Base-by-base conservation (phyloP, 2,888 invertebrate genomes). In the Sphecodes monilicornis region DNA sequence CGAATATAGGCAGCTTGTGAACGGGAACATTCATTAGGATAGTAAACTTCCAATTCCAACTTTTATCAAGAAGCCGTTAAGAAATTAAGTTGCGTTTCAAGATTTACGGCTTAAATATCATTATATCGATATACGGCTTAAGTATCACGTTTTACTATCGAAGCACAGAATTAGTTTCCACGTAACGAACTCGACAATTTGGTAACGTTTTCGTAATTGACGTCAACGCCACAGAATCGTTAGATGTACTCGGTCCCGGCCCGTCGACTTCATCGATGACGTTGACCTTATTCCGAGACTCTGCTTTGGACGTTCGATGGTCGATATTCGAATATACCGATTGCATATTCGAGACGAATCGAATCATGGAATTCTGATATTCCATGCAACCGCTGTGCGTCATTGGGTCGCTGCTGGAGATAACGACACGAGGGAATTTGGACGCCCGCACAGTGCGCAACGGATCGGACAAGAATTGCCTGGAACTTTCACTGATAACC, bases 211-310 rank as follows among this genome's bases (percentile, higher is more conserved):
- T 50, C 41, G 26, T n/a, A 36, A 78, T 50, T 16, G 36, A 68
- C 46, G 43, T 66, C 64, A 60, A 54, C 68, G 73, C 46, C 22
- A 46, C 43, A 29, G 50, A 69, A 57, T 22, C 26, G 26, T 71
- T 69, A 39, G 82, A 50, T 18, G 60, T 26, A 29, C 60, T 43
- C 54, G 39, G 32, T 60, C 41, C 77, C 54, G 71, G 64, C 26
- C 1, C 60, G 29, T 60, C 46, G 36, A 22, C 64, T 50, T 29
- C 36, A 43, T 41, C 66, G 78, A 66, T 73, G 75, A 73, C 81
- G 79, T 78, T 81, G 79, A 84, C 69, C 77, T 84, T 84, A 82
- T 88, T 81, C 66, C 81, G 36, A 70, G 66, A 81, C 69, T 50
- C 60, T 69, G 50, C 26, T 70, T 26, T 18, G 36, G 32, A 39